Conservation (phyloP, 2,888 invertebrate species). For the Drosophila testacea region DNA sequence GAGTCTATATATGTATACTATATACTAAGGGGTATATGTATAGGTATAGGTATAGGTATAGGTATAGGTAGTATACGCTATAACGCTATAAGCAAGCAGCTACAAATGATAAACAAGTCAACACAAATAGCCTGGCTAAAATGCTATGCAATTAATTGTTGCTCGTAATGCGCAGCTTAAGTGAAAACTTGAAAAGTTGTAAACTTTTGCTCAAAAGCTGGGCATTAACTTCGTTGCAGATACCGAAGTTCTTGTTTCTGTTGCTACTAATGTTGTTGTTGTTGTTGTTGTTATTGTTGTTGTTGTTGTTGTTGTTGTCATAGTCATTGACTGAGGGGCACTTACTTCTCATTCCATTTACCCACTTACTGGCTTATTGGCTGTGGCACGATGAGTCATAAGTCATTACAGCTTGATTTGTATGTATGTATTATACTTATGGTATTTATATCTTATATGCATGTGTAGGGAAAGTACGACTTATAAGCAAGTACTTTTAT, state of each 20-base stretch:
- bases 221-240: slow-evolving; percentile 44
- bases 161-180: slow-evolving; percentile 41
- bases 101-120: slow-evolving; percentile 53
- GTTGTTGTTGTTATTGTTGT: neutral
- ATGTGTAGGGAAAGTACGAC: slow-evolving; percentile 9
- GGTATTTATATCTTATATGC: slow-evolving; percentile 12
- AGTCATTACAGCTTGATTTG: slow-evolving; percentile 40
- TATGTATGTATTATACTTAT: slow-evolving; percentile 20
- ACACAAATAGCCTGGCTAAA: slow-evolving; percentile 34
- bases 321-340: slow-evolving; percentile 3
- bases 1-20: neutral
- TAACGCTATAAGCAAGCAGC: slow-evolving; percentile 45
- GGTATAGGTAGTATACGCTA: slow-evolving; percentile 4
- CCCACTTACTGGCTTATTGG: slow-evolving; percentile 44
- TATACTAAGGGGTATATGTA: neutral
- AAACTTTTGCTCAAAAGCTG: slow-evolving; percentile 34
- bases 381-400: slow-evolving; percentile 49
- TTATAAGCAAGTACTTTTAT: slow-evolving; percentile 10
- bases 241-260: slow-evolving; percentile 34
- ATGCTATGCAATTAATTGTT: slow-evolving; percentile 35
- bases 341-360: slow-evolving; percentile 40
- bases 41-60: neutral
- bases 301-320: slow-evolving; percentile 11
- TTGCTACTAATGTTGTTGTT: slow-evolving; percentile 14
- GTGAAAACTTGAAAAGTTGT: neutral